Evolutionary conservation across 2,797 vertebrate genomes (phyloP).

Genomic region (Agapornis canus): DNA sequence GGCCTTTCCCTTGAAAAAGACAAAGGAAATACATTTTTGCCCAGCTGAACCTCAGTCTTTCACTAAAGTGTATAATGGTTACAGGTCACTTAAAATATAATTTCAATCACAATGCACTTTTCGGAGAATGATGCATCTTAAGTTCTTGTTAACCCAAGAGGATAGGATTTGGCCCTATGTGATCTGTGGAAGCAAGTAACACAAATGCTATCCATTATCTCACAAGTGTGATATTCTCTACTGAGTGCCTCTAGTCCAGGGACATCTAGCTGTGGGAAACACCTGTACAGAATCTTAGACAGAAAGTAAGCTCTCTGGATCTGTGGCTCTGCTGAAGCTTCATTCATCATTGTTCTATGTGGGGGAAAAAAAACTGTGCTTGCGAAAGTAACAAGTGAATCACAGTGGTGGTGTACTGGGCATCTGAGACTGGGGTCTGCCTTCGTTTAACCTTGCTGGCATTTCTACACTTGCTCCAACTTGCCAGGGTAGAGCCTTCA

Average conservation of each 20-base stretch:
- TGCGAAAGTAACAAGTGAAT: not conserved
- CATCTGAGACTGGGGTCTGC: not conserved
- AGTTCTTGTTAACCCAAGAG: not conserved
- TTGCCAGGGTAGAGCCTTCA: not conserved
- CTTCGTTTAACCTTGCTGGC: not conserved
- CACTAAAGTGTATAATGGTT: not conserved
- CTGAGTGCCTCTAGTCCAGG: not conserved
- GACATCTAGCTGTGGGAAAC: not conserved
- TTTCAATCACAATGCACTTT: not conserved
- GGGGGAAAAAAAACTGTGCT: not conserved
- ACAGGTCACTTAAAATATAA: constrained; percentile 20
- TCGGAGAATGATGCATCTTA: not conserved
- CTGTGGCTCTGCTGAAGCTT: not conserved
- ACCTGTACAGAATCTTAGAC: not conserved
- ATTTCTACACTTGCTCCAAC: not conserved
- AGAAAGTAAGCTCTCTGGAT: not conserved
- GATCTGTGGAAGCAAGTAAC: not conserved
- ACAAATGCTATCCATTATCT: not conserved
- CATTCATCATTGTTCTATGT: not conserved
- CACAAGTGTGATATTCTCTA: not conserved
- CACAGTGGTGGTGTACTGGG: not conserved
- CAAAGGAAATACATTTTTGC: constrained; percentile 34
- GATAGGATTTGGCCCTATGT: not conserved
- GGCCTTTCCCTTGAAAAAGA: constrained; percentile 35
- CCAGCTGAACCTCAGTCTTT: not conserved